Evolutionary conservation across 1,140 invertebrate genomes (phyloP).

Genomic region (Zaprionus gabonicus): DNA sequence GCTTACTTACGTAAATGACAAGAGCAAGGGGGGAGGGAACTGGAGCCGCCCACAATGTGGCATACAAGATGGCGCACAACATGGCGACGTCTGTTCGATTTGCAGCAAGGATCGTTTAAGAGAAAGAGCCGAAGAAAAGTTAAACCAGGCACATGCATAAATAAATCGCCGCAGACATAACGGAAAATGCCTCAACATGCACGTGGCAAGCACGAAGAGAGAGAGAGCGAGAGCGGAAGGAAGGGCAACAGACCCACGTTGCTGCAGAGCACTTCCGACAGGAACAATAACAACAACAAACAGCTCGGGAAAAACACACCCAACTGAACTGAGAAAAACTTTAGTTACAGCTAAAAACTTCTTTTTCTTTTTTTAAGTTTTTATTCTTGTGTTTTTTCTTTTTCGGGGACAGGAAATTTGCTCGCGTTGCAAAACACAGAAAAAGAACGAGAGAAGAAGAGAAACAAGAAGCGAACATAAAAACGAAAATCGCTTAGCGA

Average conservation of each 20-base stretch:
- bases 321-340: constrained; percentile 21
- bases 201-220: not conserved
- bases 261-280: constrained; percentile 38
- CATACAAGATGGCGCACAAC: constrained; percentile 30
- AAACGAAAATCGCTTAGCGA: constrained; percentile 45
- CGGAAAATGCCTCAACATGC: constrained; percentile 24
- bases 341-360: constrained; percentile 46
- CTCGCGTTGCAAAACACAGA: constrained; percentile 32
- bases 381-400: constrained; percentile 11
- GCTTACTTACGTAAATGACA: constrained; percentile 32
- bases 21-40: not conserved
- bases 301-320: not conserved
- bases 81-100: constrained; percentile 43
- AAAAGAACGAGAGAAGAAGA: constrained; percentile 7
- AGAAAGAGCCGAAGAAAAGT: constrained; percentile 19
- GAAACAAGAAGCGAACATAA: constrained; percentile 9
- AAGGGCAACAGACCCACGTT: not conserved
- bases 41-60: constrained; percentile 22
- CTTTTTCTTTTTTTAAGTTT: constrained; percentile 3
- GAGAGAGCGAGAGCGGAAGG: not conserved
- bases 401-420: constrained; percentile 40
- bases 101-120: constrained; percentile 42
- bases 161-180: constrained; percentile 40
- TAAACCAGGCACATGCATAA: constrained; percentile 38
- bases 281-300: constrained; percentile 6